Evolutionary conservation across 2,888 invertebrate species (phyloP).

Genomic region (Pachliopta kotzebuea): DNA sequence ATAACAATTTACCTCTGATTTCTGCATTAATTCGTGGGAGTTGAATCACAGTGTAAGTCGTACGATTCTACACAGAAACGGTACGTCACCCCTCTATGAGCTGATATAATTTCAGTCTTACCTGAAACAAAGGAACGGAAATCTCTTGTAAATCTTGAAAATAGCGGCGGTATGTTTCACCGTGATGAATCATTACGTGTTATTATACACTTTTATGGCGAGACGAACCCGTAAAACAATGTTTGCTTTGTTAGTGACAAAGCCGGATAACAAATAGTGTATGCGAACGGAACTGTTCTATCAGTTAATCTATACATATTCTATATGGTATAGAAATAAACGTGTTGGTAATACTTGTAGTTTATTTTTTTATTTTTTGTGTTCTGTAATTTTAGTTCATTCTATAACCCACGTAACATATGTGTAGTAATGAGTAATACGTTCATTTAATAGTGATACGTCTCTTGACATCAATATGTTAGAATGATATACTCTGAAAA

Average conservation of each 20-base stretch:
- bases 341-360: neutral
- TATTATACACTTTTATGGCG: slow-evolving; percentile 48
- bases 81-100: slow-evolving; percentile 40
- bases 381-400: neutral
- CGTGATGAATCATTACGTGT: slow-evolving; percentile 38
- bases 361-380: neutral
- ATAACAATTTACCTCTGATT: slow-evolving; percentile 12
- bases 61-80: slow-evolving; percentile 36
- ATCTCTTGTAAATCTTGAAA: slow-evolving; percentile 45
- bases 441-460: no score
- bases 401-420: neutral
- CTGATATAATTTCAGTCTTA: slow-evolving; percentile 38
- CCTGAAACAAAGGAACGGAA: slow-evolving; percentile 47
- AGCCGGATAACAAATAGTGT: slow-evolving; percentile 31
- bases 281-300: slow-evolving; percentile 32
- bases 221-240: slow-evolving; percentile 39
- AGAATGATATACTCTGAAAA: no score
- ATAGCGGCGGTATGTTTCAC: slow-evolving; percentile 35
- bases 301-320: neutral
- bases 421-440: neutral
- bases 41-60: slow-evolving; percentile 32
- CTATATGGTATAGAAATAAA: neutral
- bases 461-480: no score
- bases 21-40: slow-evolving; percentile 3
- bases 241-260: slow-evolving; percentile 44